Conservation (phyloP, 35 echinoderm and acorn worm species). For the Apostichopus parvimensis region DNA sequence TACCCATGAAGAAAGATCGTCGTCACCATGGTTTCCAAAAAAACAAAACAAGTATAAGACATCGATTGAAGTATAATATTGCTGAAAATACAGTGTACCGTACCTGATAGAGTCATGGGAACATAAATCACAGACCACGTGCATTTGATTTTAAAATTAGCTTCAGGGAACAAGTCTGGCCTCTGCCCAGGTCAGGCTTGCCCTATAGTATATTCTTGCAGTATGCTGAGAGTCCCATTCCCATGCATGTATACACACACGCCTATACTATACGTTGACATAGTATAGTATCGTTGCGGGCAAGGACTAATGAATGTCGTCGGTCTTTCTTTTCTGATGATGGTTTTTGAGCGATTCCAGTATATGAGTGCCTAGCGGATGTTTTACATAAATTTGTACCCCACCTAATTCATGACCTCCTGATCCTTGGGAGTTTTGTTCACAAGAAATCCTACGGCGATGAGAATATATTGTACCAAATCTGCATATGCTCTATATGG, state of each 20-base stretch:
- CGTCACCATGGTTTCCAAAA: background rate
- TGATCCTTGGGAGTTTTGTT: background rate
- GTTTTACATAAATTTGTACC: slow-evolving; percentile 44
- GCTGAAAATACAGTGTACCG: background rate
- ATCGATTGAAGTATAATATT: no score
- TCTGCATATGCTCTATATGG: no score
- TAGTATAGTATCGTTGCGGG: no score
- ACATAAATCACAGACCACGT: slow-evolving; percentile 39
- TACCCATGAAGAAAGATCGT: no score
- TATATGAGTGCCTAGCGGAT: slow-evolving; percentile 25
- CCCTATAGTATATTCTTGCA: background rate
- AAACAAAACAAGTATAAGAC: no score
- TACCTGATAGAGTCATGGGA: background rate
- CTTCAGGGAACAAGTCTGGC: slow-evolving; percentile 43
- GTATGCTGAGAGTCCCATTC: background rate
- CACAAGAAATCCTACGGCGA: background rate
- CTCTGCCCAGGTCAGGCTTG: slow-evolving; percentile 20
- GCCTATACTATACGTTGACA: background rate
- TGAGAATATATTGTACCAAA: no score
- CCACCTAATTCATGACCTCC: slow-evolving; percentile 8
- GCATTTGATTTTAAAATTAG: slow-evolving; percentile 41
- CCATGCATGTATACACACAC: background rate
- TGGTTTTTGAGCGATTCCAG: slow-evolving; percentile 23
- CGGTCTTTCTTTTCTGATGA: background rate
- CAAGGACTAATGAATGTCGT: background rate